Evolutionary conservation across 2,888 invertebrate genomes (phyloP).

Genomic region (Flexamia atlantica): DNA sequence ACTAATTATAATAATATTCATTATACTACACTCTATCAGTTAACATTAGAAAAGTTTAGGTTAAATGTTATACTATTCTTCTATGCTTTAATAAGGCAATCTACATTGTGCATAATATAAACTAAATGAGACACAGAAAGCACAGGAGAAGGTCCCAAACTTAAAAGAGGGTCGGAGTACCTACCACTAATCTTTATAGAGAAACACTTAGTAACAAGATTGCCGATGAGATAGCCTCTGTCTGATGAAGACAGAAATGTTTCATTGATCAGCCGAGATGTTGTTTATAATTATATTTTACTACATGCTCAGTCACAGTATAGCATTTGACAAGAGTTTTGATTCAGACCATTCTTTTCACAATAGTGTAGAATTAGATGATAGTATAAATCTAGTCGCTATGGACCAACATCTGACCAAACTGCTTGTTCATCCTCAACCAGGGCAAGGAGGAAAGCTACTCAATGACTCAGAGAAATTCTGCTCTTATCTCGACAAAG

Average conservation of each 20-base stretch:
- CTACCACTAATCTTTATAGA: constrained; percentile 13
- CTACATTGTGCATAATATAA: background rate
- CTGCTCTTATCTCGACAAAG: constrained; percentile 12
- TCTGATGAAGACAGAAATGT: background rate
- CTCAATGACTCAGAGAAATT: constrained; percentile 24
- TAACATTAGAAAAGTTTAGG: background rate
- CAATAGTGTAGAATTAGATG: background rate
- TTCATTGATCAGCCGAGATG: background rate
- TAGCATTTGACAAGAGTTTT: background rate
- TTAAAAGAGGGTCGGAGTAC: too few species aligned
- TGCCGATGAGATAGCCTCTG: background rate
- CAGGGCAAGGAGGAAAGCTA: constrained; percentile 1
- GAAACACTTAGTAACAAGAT: constrained; percentile 30
- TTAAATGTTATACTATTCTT: background rate
- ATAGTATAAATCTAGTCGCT: constrained; percentile 15
- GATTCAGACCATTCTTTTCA: too few species aligned
- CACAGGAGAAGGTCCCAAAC: too few species aligned
- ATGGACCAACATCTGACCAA: constrained; percentile 36
- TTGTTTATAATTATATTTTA: background rate
- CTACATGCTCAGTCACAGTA: background rate
- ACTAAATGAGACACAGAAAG: too few species aligned
- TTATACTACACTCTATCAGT: background rate
- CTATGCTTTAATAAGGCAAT: background rate
- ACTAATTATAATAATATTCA: constrained; percentile 6
- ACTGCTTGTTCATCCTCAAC: constrained; percentile 26